phyloP scores from a whole-genome alignment of 2,888 invertebrate genomes.

The Acanthosepion pharaonis region DNA sequence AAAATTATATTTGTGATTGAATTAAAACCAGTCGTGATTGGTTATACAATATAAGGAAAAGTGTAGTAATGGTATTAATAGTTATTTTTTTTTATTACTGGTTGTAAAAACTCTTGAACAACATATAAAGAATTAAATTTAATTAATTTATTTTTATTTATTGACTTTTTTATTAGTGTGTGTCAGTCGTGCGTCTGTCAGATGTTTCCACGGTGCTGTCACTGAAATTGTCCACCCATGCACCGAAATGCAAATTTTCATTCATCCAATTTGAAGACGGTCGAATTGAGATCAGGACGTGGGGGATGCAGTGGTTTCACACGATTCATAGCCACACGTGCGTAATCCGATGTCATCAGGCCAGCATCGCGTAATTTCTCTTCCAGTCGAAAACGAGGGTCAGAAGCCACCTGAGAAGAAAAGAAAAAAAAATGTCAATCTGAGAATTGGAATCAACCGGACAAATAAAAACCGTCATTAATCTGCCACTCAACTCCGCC shows the following conservation, averaged over 20 bases:
- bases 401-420: conserved; percentile 67
- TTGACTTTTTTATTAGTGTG: background rate
- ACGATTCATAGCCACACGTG: conserved; percentile 64
- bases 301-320: conserved; percentile 66
- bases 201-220: too few relatives aligned
- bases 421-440: background rate
- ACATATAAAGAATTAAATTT: too few relatives aligned
- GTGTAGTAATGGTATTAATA: too few relatives aligned
- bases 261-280: conserved; percentile 61
- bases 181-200: background rate
- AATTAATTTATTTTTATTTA: background rate
- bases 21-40: too few relatives aligned
- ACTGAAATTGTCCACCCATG: background rate
- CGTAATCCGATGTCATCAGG: conserved; percentile 69
- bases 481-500: too few relatives aligned
- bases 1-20: too few relatives aligned
- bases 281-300: conserved; percentile 70
- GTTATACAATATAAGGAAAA: too few relatives aligned
- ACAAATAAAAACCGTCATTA: too few relatives aligned
- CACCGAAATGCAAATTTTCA: background rate
- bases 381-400: conserved; percentile 72
- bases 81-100: too few relatives aligned
- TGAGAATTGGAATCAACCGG: background rate
- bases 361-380: conserved; percentile 71
- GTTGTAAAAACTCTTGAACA: too few relatives aligned